Evolutionary conservation across 2,888 invertebrate genomes (phyloP), one percentile per base, ranked within the genome.

Genomic region (Hedychridium roseum): DNA sequence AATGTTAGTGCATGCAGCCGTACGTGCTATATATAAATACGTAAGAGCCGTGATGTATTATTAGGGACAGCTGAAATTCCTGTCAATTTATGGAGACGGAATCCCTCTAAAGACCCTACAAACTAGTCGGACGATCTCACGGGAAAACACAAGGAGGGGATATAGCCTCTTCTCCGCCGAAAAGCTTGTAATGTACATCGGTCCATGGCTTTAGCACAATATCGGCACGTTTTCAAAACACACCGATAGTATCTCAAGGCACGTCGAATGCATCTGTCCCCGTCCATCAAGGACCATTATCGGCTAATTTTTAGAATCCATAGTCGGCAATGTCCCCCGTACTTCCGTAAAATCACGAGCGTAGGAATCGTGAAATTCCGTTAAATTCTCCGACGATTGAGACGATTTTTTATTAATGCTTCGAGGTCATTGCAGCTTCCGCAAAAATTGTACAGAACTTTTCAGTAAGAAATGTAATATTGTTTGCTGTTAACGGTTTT

Each of bases 221-320:
- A 71, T 70, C 72, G 73, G 70, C 73, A 72, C 73, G 73, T 72
- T 70, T 69, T 60, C 57, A 68, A 70, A 73, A 71, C 73, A 73
- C 50, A 58, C 41, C 17, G 18, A 50, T 50, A 50, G 44, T 47
- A 60, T 51, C 57, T 45, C 44, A 48, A 50, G 50, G 54, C 60
- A 57, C 60, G 52, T 60, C 50, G 53, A 51, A 44, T 40, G 61
- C 73, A 73, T 73, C 73, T 73, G 71, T 38, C 34, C 43, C 37
- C 55, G 43, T 61, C 55, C 47, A 55, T 56, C 53, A 47, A 16
- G 34, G n/a, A 28, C 49, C 52, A 54, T 64, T 67, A 62, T 61
- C 63, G 61, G 61, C 53, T 63, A 61, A 57, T 66, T 66, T 59
- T 49, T 53, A 65, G 54, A 36, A 48, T 47, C 49, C 4, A 2